phyloP scores from a whole-genome alignment of 2,888 invertebrate species.

The Dryomyza anilis region DNA sequence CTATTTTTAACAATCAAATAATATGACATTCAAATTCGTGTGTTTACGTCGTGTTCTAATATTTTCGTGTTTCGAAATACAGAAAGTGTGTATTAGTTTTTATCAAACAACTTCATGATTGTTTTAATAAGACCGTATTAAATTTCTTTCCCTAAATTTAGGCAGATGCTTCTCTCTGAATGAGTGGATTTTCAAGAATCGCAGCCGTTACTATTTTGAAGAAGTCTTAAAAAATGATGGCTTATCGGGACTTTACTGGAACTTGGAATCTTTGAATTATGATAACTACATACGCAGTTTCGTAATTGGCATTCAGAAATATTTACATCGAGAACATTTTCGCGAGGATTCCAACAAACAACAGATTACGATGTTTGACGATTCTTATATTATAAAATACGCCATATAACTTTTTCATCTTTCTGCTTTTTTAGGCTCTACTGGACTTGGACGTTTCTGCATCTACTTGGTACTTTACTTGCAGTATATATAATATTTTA shows the following conservation, averaged over 20 bases:
- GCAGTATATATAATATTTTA: constrained; percentile 31
- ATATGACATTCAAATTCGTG: no score
- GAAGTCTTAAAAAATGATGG: constrained; percentile 63
- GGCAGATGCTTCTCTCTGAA: constrained; percentile 81
- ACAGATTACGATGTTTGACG: constrained; percentile 50
- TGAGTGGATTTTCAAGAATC: constrained; percentile 79
- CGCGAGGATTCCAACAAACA: constrained; percentile 43
- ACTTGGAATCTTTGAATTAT: constrained; percentile 75
- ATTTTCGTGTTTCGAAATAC: no score
- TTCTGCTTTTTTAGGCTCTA: constrained; percentile 43
- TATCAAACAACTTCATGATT: not conserved
- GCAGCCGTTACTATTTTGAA: constrained; percentile 68
- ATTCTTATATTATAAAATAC: not conserved
- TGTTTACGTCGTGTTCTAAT: no score
- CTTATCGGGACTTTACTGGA: constrained; percentile 71
- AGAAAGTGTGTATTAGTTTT: not conserved
- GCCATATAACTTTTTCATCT: not conserved
- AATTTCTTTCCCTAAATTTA: constrained; percentile 29
- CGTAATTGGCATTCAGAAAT: constrained; percentile 82
- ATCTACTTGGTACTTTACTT: constrained; percentile 30
- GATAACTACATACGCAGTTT: constrained; percentile 79
- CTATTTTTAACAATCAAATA: no score
- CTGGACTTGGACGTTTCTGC: constrained; percentile 45
- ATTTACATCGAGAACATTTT: constrained; percentile 48
- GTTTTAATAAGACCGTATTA: not conserved